Evolutionary conservation across 2,888 invertebrate species (phyloP), one percentile per base, ranked within the genome.

Genomic region (Enoplolaimus lenunculus): DNA sequence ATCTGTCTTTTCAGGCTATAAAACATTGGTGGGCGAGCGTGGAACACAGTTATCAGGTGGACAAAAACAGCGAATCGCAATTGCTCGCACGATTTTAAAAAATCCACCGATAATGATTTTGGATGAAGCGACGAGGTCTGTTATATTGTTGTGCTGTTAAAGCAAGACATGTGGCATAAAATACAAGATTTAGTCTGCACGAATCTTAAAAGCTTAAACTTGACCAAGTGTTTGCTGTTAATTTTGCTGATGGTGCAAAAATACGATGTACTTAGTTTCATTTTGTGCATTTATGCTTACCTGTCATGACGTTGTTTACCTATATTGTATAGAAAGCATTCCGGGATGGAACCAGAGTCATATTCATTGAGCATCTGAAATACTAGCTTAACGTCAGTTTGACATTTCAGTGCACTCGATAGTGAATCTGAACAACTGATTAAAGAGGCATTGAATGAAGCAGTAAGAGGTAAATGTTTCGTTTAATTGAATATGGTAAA

Each of bases 11-110:
- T 45, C 45, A 45, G 45, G 45, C 0, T 94, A 94, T 80, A 82
- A 72, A 30, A 71, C 70, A 21, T 77, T 81, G 21, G 76, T 83
- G 1, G 94, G 94, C 0, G 94, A 94, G 82, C 84, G 93, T 71
- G 93, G 93, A 0, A 87, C 88, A 69, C 88, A 93, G n/a, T 85
- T 94, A 57, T 92, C 92, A 60, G 94, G 94, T 0, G 94, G 94
- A 0, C 94, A 94, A 82, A 90, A 93, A 75, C 94, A 94, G 80
- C 84, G 94, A 74, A 89, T 94, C 73, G 93, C 93, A 0, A 93
- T 94, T 73, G 93, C 94, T 0, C 83, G 94, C 71, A 93, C 93
- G 0, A 84, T 94, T 45, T 83, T 94, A 0, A 94, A 93, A 81
- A 87, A 90, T 79, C 93, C 94, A 0, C 86, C 88, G n/a, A 80